Base-by-base conservation (phyloP, 1,140 invertebrate genomes). In the Oreohelix idahoensis region DNA sequence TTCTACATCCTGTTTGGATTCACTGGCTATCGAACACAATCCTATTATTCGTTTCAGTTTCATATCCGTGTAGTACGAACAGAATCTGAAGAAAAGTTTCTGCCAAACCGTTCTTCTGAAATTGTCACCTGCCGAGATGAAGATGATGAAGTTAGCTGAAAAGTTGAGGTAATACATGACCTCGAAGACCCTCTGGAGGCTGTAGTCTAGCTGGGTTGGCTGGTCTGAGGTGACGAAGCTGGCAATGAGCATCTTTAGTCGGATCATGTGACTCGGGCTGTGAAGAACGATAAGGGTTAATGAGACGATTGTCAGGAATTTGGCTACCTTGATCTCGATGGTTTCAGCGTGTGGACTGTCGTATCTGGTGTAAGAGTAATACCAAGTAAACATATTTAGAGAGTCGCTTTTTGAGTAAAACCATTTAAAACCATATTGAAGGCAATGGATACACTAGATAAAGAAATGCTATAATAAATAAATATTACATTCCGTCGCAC, bases 121-220 rank as follows among this genome's bases (percentile, higher is more conserved):
- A 11, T 74, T 75, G 0, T 53, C 70, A 0, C 80, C 80, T 20
- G 70, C 69, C 0, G 35, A 35, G 49, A 45, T 32, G 35, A 51
- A 81, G 35, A 81, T 73, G 17, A 53, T 29, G 11, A 81, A 63
- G 35, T 73, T 81, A 26, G 49, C 53, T 20, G 77, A 84, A 29
- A 84, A 84, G 53, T 81, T 80, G 39, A 84, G n/a, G 39, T 84
- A 79, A 51, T 74, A 84, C 39, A 84, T 63, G 4, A 77, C 32
- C 58, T 84, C 83, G 42, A 84, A 84, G 38, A 53, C 29, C 15
- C 83, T 35, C 45, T 80, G 83, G 1, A 84, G 78, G 29, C 32
- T 81, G 45, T 49, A 10, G 35, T 84, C 83, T 1, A 36, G 8
- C 8, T 38, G 1, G 0, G 83, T 36, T 0, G 53, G 69, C 26